Conservation (phyloP, 2,888 invertebrate species). For the Drosophila histrio region DNA sequence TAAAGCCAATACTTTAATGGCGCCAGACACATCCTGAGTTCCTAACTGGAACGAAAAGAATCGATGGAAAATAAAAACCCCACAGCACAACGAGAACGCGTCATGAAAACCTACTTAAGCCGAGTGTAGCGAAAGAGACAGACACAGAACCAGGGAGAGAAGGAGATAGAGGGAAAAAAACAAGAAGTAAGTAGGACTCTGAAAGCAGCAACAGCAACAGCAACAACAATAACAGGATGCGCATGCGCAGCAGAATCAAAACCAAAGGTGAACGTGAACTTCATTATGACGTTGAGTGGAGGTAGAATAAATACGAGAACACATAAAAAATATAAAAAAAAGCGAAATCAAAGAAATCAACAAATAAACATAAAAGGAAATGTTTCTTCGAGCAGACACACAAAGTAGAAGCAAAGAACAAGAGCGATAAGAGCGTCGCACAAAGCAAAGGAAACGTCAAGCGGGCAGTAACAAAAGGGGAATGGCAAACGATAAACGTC, state of each 20-base stretch:
- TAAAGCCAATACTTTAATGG: conserved; percentile 50
- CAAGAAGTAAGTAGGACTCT: conserved; percentile 57
- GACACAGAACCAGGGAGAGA: neutral
- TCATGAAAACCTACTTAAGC: conserved; percentile 58
- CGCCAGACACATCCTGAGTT: conserved; percentile 53
- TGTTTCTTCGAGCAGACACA: conserved; percentile 54
- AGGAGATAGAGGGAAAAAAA: conserved; percentile 1
- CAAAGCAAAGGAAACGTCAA: conserved; percentile 39
- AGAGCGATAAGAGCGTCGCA: conserved; percentile 50
- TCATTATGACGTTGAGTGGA: conserved; percentile 59
- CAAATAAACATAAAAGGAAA: conserved; percentile 74
- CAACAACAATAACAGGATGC: conserved; percentile 69
- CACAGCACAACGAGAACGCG: conserved; percentile 36
- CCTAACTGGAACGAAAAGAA: conserved; percentile 52
- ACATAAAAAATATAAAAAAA: conserved; percentile 39
- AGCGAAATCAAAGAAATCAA: conserved; percentile 76
- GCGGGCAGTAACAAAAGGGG: conserved; percentile 17
- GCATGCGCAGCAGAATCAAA: conserved; percentile 65
- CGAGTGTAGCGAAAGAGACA: conserved; percentile 11
- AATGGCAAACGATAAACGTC: conserved; percentile 72
- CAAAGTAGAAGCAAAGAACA: conserved; percentile 38
- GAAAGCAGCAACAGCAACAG: conserved; percentile 24
- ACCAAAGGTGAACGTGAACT: conserved; percentile 66
- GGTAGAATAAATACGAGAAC: conserved; percentile 40
- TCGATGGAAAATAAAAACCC: conserved; percentile 48